Evolutionary conservation across 2,888 invertebrate species (phyloP).

Genomic region (Anagyrus pseudococci): DNA sequence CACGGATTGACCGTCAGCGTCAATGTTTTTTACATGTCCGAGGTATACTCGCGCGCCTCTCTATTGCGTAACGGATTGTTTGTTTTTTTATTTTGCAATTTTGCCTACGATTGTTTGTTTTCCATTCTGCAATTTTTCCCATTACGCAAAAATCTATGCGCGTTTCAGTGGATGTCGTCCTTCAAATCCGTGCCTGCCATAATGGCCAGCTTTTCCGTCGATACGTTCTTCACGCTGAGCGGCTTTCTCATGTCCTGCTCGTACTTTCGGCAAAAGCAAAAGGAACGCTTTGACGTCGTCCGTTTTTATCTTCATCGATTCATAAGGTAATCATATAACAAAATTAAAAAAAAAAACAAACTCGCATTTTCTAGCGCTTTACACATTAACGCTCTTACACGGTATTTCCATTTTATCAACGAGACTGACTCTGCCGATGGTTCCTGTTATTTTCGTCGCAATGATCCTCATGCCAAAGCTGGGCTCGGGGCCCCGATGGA

Average conservation of each 20-base stretch:
- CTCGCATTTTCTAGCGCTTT: not conserved
- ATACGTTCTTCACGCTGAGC: constrained; percentile 22
- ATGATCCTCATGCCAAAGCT: not conserved
- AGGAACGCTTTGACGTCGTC: not conserved
- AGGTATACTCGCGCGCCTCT: not conserved
- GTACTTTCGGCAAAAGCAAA: constrained; percentile 6
- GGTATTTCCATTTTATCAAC: too few species aligned
- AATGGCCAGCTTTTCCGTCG: not conserved
- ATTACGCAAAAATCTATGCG: too few species aligned
- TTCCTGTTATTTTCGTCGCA: not conserved
- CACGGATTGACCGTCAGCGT: not conserved
- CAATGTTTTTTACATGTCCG: not conserved
- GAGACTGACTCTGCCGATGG: constrained; percentile 3
- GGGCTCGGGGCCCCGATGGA: constrained; percentile 64
- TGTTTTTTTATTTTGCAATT: too few species aligned
- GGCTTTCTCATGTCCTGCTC: constrained; percentile 16
- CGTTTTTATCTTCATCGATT: constrained; percentile 20
- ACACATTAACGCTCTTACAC: not conserved
- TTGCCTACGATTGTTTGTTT: not conserved
- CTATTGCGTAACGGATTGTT: too few species aligned
- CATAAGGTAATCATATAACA: constrained; percentile 12
- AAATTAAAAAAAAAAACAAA: not conserved
- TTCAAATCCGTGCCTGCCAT: not conserved
- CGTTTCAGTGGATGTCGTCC: constrained; percentile 11
- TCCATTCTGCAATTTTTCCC: too few species aligned